A percentile compares a stretch with the other conserved stretches of the same genome.
phyloP scores from a whole-genome alignment of 2,888 invertebrate species.

The Rhopalosiphum nymphaeae region DNA sequence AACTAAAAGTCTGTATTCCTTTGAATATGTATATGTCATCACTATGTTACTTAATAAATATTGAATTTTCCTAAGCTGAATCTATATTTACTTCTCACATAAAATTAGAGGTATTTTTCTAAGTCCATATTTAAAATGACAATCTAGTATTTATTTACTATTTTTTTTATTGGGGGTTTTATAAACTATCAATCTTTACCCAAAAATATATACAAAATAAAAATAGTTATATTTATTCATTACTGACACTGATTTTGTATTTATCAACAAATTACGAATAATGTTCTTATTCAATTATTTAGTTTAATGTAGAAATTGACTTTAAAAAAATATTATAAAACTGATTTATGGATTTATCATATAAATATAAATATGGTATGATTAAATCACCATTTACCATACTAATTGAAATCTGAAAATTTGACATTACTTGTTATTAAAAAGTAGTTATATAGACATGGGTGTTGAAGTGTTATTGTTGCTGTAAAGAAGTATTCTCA shows the following conservation, averaged over 20 bases:
- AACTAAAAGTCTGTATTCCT: background rate
- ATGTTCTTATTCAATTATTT: background rate
- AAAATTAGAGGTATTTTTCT: background rate
- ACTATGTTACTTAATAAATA: too few species aligned
- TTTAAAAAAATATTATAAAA: background rate
- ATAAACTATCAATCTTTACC: background rate
- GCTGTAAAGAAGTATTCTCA: background rate
- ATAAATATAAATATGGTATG: background rate
- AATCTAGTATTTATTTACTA: background rate
- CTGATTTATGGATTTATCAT: background rate
- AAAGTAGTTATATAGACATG: background rate
- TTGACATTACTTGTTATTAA: background rate
- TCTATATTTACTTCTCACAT: too few species aligned
- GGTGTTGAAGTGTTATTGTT: background rate
- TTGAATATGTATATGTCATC: background rate
- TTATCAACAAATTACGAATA: background rate
- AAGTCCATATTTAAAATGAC: background rate
- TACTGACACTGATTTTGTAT: too few species aligned
- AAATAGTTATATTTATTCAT: background rate
- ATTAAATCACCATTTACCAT: background rate
- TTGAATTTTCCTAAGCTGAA: too few species aligned
- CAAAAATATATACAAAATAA: background rate
- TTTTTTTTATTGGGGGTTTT: background rate
- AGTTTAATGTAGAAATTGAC: background rate
- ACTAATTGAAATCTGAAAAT: background rate